These are phyloP conservation scores for Siniperca undulata DNA, from an alignment of 2,797 vertebrate species.

Conservation along the genomic window DNA sequence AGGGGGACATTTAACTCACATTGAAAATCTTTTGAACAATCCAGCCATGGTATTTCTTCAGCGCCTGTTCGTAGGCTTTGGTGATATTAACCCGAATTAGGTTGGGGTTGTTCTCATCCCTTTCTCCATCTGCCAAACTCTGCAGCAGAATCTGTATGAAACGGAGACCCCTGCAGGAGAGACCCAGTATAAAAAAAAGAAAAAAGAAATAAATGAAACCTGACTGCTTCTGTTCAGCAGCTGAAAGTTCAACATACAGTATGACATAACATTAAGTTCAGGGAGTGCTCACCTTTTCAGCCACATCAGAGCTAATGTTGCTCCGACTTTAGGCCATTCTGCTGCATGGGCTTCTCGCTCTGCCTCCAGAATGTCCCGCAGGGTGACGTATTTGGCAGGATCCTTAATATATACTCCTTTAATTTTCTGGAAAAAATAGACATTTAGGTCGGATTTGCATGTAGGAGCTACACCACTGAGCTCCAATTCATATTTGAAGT, in stretches of 20 bases:
- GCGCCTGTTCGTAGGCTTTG: slow-evolving; percentile 94
- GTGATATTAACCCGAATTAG: slow-evolving; percentile 91
- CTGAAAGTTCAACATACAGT: slow-evolving; percentile 4
- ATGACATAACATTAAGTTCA: background rate
- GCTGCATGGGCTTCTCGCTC: slow-evolving; percentile 89
- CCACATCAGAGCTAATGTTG: slow-evolving; percentile 95
- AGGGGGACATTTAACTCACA: slow-evolving; percentile 78
- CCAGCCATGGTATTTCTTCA: slow-evolving; percentile 96
- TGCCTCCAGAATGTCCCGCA: slow-evolving; percentile 91
- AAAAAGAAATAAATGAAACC: background rate
- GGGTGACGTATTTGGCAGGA: slow-evolving; percentile 91
- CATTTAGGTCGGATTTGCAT: slow-evolving; percentile 30
- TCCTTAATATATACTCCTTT: slow-evolving; percentile 90
- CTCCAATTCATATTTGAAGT: background rate
- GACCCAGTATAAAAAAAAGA: background rate
- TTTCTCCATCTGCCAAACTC: slow-evolving; percentile 94
- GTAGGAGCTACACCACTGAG: background rate
- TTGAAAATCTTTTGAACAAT: slow-evolving; percentile 93
- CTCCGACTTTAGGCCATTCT: slow-evolving; percentile 94
- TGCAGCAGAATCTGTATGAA: slow-evolving; percentile 96
- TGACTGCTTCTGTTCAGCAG: background rate
- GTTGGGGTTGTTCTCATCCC: slow-evolving; percentile 93
- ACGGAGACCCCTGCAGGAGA: slow-evolving; percentile 89
- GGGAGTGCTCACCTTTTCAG: slow-evolving; percentile 91
- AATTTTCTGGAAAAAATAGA: slow-evolving; percentile 89